These are phyloP conservation scores for Phyllostomus hastatus DNA, from an alignment of 2,113 vertebrate genomes.

Conservation along the genomic window DNA sequence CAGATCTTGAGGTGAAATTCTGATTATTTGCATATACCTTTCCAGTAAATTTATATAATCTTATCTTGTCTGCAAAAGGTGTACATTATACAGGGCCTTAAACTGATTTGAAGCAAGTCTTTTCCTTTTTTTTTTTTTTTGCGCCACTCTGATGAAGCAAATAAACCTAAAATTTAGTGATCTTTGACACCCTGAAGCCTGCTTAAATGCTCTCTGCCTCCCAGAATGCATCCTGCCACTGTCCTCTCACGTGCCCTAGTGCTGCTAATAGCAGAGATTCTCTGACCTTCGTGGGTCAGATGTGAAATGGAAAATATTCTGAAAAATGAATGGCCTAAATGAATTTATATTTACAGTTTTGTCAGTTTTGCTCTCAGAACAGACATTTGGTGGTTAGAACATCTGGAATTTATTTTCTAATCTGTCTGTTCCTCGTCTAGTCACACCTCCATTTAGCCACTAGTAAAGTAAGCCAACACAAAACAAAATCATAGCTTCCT, in stretches of 20 bases:
- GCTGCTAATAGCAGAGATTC: not conserved
- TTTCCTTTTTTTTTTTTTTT: not conserved
- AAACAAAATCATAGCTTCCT: not conserved
- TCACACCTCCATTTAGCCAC: not conserved
- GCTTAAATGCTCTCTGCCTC: not conserved
- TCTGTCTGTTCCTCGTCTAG: not conserved
- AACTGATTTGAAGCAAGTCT: not conserved
- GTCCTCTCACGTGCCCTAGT: not conserved
- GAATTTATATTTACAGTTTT: not conserved
- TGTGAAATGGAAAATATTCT: not conserved
- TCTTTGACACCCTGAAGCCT: not conserved
- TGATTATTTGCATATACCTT: not conserved
- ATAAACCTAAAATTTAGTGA: not conserved
- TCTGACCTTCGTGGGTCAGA: not conserved
- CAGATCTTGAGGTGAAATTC: not conserved
- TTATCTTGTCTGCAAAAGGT: not conserved
- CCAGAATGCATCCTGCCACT: not conserved
- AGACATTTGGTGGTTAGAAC: not conserved
- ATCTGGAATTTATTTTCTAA: constrained; percentile 24
- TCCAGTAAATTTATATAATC: not conserved
- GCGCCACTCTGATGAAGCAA: not conserved
- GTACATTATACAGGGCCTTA: not conserved
- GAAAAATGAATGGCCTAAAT: not conserved
- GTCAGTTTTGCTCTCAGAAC: not conserved
- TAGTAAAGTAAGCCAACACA: not conserved